A percentile compares a stretch with the other conserved stretches of the same genome.
phyloP scores from a whole-genome alignment of 1,140 invertebrate species.

The Drosophila arawakana region DNA sequence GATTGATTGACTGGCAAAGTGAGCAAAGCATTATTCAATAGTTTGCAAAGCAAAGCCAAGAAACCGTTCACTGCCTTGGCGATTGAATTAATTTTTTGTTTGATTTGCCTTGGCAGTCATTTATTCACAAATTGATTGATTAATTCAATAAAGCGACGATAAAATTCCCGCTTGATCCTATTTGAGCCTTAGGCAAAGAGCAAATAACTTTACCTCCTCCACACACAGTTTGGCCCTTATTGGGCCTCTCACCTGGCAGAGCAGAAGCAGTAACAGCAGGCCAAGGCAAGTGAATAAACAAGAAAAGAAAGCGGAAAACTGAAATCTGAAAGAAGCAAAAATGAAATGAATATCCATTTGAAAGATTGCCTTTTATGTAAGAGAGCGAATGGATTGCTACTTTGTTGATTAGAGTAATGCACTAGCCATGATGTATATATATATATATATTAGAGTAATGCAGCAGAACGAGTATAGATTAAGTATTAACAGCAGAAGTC shows the following conservation, averaged over 20 bases:
- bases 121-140: constrained; percentile 71
- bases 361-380: constrained; percentile 57
- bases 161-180: constrained; percentile 7
- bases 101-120: constrained; percentile 38
- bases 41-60: constrained; percentile 29
- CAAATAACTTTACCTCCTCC: not conserved
- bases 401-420: constrained; percentile 78
- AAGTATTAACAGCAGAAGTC: constrained; percentile 68
- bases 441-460: constrained; percentile 20
- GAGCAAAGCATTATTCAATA: constrained; percentile 10
- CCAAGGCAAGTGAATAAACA: constrained; percentile 1
- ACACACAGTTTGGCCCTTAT: constrained; percentile 7
- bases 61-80: constrained; percentile 11
- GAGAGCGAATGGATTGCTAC: not conserved
- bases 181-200: constrained; percentile 4
- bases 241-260: constrained; percentile 7
- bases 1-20: constrained; percentile 6
- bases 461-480: constrained; percentile 28
- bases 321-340: constrained; percentile 9
- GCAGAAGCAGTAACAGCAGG: not conserved
- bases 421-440: constrained; percentile 53
- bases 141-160: constrained; percentile 73
- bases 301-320: constrained; percentile 11
- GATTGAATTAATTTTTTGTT: constrained; percentile 36
- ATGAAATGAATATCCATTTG: constrained; percentile 58